These are phyloP conservation scores for Capricornis sumatraensis DNA, from an alignment of 2,113 vertebrate species.

Conservation along the genomic window DNA sequence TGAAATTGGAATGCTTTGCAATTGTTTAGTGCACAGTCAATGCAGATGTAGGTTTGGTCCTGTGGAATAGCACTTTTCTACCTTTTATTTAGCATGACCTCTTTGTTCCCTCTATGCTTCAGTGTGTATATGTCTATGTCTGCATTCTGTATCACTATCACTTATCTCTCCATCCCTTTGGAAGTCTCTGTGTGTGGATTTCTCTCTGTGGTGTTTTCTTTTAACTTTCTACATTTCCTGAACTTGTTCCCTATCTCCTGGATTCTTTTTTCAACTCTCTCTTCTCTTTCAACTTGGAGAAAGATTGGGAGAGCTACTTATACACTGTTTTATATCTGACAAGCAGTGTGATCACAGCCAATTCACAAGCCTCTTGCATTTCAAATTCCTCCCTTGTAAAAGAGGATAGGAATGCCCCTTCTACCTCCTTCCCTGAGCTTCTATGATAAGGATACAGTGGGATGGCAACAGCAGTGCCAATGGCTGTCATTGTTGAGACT, in stretches of 20 bases:
- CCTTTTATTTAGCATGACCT: too few species aligned
- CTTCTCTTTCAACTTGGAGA: background rate
- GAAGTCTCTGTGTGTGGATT: background rate
- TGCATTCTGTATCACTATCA: too few species aligned
- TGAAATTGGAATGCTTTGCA: background rate
- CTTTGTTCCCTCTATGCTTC: too few species aligned
- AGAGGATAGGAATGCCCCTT: background rate
- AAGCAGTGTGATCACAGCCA: background rate
- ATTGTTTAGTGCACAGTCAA: slow-evolving; percentile 39
- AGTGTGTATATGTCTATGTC: too few species aligned
- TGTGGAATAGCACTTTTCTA: too few species aligned
- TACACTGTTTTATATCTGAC: background rate
- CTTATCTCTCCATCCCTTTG: too few species aligned
- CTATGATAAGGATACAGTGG: too few species aligned
- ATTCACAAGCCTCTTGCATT: background rate
- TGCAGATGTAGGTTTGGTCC: too few species aligned
- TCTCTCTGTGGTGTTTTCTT: background rate
- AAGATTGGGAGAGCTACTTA: background rate
- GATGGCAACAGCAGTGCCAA: too few species aligned
- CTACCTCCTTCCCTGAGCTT: too few species aligned
- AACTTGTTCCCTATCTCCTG: background rate
- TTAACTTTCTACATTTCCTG: background rate
- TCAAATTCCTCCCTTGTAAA: background rate
- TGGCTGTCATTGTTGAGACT: too few species aligned
- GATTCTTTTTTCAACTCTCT: background rate